These are phyloP conservation scores for Pungitius pungitius DNA, from an alignment of 2,113 vertebrate genomes.

Conservation along the genomic window DNA sequence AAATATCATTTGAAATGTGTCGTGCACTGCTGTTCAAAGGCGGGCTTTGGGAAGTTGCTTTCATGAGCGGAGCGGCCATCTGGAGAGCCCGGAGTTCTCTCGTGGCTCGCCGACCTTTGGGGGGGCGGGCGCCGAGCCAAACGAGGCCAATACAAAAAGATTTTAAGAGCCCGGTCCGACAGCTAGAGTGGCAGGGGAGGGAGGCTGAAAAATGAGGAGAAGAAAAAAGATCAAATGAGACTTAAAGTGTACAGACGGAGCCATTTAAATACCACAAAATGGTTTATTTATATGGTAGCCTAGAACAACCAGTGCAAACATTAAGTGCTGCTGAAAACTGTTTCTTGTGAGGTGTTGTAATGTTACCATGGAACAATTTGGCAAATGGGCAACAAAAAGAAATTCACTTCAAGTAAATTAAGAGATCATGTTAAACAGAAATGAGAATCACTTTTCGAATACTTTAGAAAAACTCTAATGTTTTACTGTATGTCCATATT, in stretches of 20 bases:
- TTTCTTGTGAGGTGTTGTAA: slow-evolving; percentile 11
- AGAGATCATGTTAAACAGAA: background rate
- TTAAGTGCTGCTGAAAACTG: slow-evolving; percentile 18
- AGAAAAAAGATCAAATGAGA: slow-evolving; percentile 21
- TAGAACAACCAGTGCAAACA: slow-evolving; percentile 26
- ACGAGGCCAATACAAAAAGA: slow-evolving; percentile 48
- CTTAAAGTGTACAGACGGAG: slow-evolving; percentile 13
- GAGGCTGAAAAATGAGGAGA: slow-evolving; percentile 30
- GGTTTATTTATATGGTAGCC: slow-evolving; percentile 27
- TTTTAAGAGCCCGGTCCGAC: slow-evolving; percentile 47
- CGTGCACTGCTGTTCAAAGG: slow-evolving; percentile 44
- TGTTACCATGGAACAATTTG: background rate
- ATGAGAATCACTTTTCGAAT: background rate
- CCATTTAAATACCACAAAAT: slow-evolving; percentile 33
- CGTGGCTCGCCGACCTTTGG: slow-evolving; percentile 55
- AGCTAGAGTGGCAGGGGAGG: slow-evolving; percentile 16
- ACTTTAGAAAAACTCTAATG: background rate
- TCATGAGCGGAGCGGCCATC: slow-evolving; percentile 52
- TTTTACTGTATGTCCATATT: background rate
- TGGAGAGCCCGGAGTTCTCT: slow-evolving; percentile 56
- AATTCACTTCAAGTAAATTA: no score
- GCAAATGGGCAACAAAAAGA: no score
- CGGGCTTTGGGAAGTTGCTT: slow-evolving; percentile 33
- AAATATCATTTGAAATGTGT: slow-evolving; percentile 31
- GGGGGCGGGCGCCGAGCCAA: slow-evolving; percentile 58